phyloP scores from a whole-genome alignment of 2,888 invertebrate genomes.

The Latrodectus hesperus region DNA sequence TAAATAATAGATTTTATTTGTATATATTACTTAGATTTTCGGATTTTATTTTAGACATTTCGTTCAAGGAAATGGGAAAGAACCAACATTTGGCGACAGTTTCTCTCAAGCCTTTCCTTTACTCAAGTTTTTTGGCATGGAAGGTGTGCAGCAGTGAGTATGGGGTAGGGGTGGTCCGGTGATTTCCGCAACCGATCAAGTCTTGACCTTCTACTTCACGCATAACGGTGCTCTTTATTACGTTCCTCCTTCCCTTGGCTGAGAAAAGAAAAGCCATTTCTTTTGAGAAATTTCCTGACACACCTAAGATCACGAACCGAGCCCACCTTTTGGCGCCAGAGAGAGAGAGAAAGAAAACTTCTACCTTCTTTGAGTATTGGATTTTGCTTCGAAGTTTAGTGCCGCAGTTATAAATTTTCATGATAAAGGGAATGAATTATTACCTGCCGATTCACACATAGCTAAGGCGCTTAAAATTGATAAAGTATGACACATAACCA shows the following conservation, averaged over 20 bases:
- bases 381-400: background rate
- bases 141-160: background rate
- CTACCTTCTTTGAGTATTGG: background rate
- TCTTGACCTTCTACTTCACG: slow-evolving; percentile 39
- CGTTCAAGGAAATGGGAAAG: too few species aligned
- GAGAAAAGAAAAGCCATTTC: background rate
- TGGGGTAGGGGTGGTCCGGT: slow-evolving; percentile 1
- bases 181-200: slow-evolving; percentile 42
- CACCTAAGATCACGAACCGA: slow-evolving; percentile 35
- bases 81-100: too few species aligned
- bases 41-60: too few species aligned
- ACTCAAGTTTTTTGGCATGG: background rate
- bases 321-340: background rate
- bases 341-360: background rate
- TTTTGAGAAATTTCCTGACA: slow-evolving; percentile 20
- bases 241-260: background rate
- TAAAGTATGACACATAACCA: too few species aligned
- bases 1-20: too few species aligned
- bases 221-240: slow-evolving; percentile 31
- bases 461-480: too few species aligned
- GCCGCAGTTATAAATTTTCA: background rate
- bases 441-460: background rate
- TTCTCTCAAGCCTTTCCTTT: too few species aligned
- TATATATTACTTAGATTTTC: too few species aligned
- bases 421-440: background rate